Base-by-base conservation (phyloP, 1,140 invertebrate species). In the Trichogramma pretiosum region DNA sequence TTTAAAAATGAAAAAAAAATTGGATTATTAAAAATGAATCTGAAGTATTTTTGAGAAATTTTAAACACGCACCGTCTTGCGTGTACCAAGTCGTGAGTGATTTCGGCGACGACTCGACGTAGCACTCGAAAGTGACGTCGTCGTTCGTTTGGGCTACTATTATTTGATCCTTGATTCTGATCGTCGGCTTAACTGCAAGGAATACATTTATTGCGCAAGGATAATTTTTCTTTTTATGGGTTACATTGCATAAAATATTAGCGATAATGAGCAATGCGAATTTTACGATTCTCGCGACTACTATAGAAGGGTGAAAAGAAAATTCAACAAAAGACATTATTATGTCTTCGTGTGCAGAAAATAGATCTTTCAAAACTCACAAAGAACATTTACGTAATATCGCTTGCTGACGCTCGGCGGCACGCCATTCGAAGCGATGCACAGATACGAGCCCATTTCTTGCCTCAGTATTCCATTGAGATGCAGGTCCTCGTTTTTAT, bases 401-500 rank as follows among this genome's bases (percentile, higher is more conserved):
- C 86, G 72, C 59, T 89, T 88, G 70, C 83, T 86, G 54, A 88
- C 80, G 41, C 81, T 77, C n/a, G 89, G 88, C 16, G 88, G 89
- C 30, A 93, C 75, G 23, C 87, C 87, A 67, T 92, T 93, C 48
- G 79, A 85, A 8, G 89, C 89, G 46, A 92, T 90, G 68, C 89
- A 93, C 26, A 90, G 75, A 64, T 92, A 93, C 24, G 79, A 77
- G 5, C 89, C 89, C 83, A 90, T 92, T 64, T 93, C 88, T 3
- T 80, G 77, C 2, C 89, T 74, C 48, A 81, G 79, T 7, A 93
- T 81, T 59, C 82, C 81, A 22, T 67, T 77, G 42, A 93, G 67
- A 40, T 80, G 74, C 45, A 93, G 70, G 3, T 74, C 76, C 56
- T 88, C 84, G 4, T 81, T 84, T 59, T 81, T 81, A 64, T 78